A percentile compares a stretch with the other conserved stretches of the same genome.
Conservation (phyloP, 2,888 invertebrate genomes). For the Tanypteryx hageni region DNA sequence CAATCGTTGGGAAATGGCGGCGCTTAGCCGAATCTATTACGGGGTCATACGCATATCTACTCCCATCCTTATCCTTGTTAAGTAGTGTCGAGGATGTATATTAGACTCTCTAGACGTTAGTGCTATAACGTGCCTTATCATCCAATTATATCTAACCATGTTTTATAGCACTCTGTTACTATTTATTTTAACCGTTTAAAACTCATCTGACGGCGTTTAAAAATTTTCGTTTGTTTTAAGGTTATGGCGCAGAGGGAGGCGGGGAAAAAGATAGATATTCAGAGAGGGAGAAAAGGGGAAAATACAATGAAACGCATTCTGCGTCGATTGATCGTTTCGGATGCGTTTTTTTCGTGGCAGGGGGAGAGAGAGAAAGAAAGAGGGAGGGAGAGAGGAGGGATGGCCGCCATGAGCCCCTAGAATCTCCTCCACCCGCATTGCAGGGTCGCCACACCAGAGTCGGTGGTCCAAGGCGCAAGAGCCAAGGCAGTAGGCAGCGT, state of each 20-base stretch:
- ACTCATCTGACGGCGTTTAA: too few relatives aligned
- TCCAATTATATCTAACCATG: too few relatives aligned
- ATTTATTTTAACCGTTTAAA: too few relatives aligned
- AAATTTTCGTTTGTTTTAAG: too few relatives aligned
- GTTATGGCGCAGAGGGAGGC: too few relatives aligned
- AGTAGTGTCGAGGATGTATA: too few relatives aligned
- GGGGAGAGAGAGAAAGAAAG: constrained; percentile 66
- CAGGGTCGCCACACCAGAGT: constrained; percentile 44
- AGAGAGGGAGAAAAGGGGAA: too few relatives aligned
- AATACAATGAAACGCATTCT: constrained; percentile 48
- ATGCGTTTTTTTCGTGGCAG: constrained; percentile 4
- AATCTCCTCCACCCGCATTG: constrained; percentile 47
- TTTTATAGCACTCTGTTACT: too few relatives aligned
- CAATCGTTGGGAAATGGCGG: constrained; percentile 49
- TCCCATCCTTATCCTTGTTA: too few relatives aligned
- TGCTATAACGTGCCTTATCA: too few relatives aligned
- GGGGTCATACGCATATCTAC: background rate
- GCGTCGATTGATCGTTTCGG: constrained; percentile 40
- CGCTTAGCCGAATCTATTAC: background rate
- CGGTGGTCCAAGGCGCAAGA: constrained; percentile 53
- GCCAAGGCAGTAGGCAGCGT: constrained; percentile 70
- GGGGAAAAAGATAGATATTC: background rate
- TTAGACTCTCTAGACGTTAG: too few relatives aligned
- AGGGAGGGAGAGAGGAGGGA: constrained; percentile 68
- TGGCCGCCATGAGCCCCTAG: background rate